These are phyloP conservation scores for Schizopygopsis pylzovi DNA, from an alignment of 2,797 vertebrate species.

Conservation along the genomic window DNA sequence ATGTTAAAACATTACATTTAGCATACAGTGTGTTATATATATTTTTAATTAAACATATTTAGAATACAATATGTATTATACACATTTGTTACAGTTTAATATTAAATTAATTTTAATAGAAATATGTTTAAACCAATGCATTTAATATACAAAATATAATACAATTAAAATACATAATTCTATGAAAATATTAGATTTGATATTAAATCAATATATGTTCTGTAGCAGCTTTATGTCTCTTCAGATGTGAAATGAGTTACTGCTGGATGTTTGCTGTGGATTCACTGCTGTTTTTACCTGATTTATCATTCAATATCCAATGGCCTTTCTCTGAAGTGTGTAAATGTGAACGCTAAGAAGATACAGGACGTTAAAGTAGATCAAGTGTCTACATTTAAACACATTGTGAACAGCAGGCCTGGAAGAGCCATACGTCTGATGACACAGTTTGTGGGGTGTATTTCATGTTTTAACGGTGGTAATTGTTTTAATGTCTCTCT, in stretches of 20 bases:
- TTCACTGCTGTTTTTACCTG: no score
- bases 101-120: not conserved
- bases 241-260: not conserved
- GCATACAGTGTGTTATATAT: not conserved
- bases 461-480: conserved; percentile 41
- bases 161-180: not conserved
- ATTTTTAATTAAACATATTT: not conserved
- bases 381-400: not conserved
- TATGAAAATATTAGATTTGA: not conserved
- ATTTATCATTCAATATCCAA: not conserved
- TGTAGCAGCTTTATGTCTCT: not conserved
- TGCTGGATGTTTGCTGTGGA: not conserved
- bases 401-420: not conserved
- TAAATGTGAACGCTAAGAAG: not conserved
- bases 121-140: not conserved
- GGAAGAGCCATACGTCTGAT: not conserved
- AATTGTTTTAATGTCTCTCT: conserved; percentile 57
- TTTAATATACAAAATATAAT: not conserved
- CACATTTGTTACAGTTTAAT: not conserved
- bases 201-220: not conserved
- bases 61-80: not conserved
- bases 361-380: not conserved
- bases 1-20: not conserved
- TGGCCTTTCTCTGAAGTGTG: not conserved
- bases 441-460: conserved; percentile 21